These are phyloP conservation scores for Pygoscelis adeliae DNA, from an alignment of 2,113 vertebrate genomes.

Conservation along the genomic window DNA sequence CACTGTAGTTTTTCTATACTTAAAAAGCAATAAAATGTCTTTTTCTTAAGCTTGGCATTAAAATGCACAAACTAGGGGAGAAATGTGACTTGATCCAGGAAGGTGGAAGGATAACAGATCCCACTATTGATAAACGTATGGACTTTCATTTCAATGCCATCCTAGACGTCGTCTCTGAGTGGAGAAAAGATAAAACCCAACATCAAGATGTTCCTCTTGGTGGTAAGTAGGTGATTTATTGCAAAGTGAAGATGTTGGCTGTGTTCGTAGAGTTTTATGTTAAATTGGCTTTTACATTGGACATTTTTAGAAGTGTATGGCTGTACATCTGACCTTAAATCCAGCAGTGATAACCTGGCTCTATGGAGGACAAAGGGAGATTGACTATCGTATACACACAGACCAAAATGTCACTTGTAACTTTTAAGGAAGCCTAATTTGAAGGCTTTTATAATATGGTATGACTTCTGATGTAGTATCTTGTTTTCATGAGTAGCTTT, in stretches of 20 bases:
- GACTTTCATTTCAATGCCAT: conserved; percentile 99
- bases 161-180: conserved; percentile 96
- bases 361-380: neutral
- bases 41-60: conserved; percentile 87
- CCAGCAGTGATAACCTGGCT: neutral
- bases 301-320: neutral
- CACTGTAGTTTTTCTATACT: conserved; percentile 3
- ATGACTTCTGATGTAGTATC: neutral
- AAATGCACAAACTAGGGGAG: conserved; percentile 94
- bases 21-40: conserved; percentile 66
- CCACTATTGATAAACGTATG: conserved; percentile 96
- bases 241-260: neutral
- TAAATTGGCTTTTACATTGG: neutral
- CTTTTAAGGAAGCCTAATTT: neutral
- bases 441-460: neutral
- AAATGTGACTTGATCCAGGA: conserved; percentile 96
- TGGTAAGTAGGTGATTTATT: conserved; percentile 77
- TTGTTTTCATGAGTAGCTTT: neutral
- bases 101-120: conserved; percentile 90
- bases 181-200: conserved; percentile 97
- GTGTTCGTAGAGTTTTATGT: neutral
- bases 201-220: conserved; percentile 90
- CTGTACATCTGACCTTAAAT: neutral
- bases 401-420: neutral
- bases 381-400: neutral